These are phyloP conservation scores for Cordilura impudica DNA, from an alignment of 2,888 invertebrate genomes.

Conservation along the genomic window DNA sequence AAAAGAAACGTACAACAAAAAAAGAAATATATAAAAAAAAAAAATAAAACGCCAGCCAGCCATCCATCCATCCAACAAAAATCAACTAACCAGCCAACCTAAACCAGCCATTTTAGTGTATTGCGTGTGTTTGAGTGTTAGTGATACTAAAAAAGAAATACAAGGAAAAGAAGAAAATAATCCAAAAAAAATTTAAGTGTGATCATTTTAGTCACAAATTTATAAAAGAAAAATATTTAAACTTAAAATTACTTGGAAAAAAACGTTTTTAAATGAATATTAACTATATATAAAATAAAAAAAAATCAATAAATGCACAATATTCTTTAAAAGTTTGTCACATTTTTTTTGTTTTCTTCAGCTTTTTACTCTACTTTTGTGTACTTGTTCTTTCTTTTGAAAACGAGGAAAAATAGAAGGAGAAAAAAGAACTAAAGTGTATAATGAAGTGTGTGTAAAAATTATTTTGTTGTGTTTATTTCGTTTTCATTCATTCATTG, in stretches of 20 bases:
- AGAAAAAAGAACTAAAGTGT: slow-evolving; percentile 35
- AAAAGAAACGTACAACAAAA: slow-evolving; percentile 36
- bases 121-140: slow-evolving; percentile 54
- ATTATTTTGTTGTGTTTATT: slow-evolving; percentile 54
- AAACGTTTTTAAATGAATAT: background rate
- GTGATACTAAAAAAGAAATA: slow-evolving; percentile 41
- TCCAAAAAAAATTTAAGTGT: slow-evolving; percentile 19
- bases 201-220: background rate
- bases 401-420: slow-evolving; percentile 27
- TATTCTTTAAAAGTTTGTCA: slow-evolving; percentile 32
- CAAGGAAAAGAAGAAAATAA: slow-evolving; percentile 33
- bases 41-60: slow-evolving; percentile 36
- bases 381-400: slow-evolving; percentile 43
- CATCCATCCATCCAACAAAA: slow-evolving; percentile 46
- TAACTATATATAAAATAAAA: background rate
- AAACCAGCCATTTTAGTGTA: slow-evolving; percentile 59
- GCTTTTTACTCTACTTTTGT: slow-evolving; percentile 30
- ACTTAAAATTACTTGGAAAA: background rate
- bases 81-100: slow-evolving; percentile 55
- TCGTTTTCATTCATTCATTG: slow-evolving; percentile 49
- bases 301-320: background rate
- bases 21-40: slow-evolving; percentile 21
- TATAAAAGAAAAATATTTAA: background rate
- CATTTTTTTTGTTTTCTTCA: slow-evolving; percentile 39
- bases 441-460: slow-evolving; percentile 19